Evolutionary conservation across 2,797 vertebrate genomes (phyloP).

Genomic region (Liparis tanakae): DNA sequence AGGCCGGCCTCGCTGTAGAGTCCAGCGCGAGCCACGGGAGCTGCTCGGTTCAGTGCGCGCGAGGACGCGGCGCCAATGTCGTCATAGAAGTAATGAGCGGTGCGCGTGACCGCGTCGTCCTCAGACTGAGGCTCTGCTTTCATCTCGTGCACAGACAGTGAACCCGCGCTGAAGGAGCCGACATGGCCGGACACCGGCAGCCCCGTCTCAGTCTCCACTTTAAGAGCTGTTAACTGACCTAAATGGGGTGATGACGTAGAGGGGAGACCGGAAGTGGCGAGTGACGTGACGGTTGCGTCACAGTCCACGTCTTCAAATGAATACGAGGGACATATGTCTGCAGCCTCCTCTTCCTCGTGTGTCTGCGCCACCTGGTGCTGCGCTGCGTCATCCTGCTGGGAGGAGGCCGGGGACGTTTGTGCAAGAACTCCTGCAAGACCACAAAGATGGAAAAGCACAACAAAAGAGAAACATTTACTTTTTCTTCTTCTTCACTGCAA

Average conservation of each 20-base stretch:
- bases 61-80: conserved; percentile 9
- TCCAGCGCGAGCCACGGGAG: conserved; percentile 8
- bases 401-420: background rate
- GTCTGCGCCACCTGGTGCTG: background rate
- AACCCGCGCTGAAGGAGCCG: background rate
- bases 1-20: conserved; percentile 16
- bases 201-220: conserved; percentile 10
- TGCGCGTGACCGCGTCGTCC: conserved; percentile 6
- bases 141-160: conserved; percentile 24
- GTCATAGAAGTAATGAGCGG: conserved; percentile 23
- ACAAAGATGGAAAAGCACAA: background rate
- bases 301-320: conserved; percentile 23
- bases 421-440: conserved; percentile 36
- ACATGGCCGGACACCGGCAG: conserved; percentile 1
- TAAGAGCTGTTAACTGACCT: conserved; percentile 5
- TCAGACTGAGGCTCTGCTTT: conserved; percentile 51
- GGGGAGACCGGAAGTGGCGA: conserved; percentile 5
- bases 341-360: conserved; percentile 13
- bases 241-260: background rate
- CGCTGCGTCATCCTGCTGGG: conserved; percentile 6
- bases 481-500: too few relatives aligned
- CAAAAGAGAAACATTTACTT: background rate
- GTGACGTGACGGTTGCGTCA: conserved; percentile 20
- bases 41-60: conserved; percentile 7
- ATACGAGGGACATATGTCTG: conserved; percentile 15